These are phyloP conservation scores for Phaetusa simplex DNA, from an alignment of 2,113 vertebrate genomes.

Conservation along the genomic window DNA sequence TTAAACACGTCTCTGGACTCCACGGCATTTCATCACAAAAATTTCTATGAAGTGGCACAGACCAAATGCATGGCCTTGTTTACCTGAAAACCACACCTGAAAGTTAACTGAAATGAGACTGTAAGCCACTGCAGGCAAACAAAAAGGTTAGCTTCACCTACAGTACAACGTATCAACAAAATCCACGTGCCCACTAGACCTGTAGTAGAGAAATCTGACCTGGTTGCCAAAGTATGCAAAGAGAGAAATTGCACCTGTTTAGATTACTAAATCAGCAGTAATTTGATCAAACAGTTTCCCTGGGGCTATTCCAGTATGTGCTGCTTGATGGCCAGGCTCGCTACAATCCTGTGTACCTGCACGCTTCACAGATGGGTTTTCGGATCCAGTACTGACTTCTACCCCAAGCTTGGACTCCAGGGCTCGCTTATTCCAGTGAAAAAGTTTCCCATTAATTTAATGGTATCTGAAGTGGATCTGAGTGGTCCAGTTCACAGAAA, in stretches of 20 bases:
- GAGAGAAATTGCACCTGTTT: not conserved
- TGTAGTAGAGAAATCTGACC: not conserved
- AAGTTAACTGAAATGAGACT: not conserved
- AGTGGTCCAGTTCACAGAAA: not conserved
- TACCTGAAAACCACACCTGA: not conserved
- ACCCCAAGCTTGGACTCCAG: rapidly evolving
- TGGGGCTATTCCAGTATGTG: not conserved
- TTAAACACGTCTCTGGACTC: not conserved
- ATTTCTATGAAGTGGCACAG: not conserved
- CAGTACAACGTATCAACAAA: not conserved
- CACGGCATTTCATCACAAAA: not conserved
- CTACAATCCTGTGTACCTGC: not conserved
- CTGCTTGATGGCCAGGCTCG: not conserved
- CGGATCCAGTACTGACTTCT: not conserved
- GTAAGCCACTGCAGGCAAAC: not conserved
- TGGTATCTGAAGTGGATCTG: not conserved
- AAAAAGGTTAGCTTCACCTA: not conserved
- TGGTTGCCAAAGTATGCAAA: not conserved
- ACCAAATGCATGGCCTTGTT: not conserved
- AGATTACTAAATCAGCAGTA: not conserved
- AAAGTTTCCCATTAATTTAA: not conserved
- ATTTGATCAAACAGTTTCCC: not conserved
- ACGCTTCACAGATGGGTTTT: not conserved
- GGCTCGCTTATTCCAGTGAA: not conserved
- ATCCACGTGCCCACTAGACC: not conserved